Base-by-base conservation (phyloP, 1,140 invertebrate genomes). In the Leptonema lineaticorne region DNA sequence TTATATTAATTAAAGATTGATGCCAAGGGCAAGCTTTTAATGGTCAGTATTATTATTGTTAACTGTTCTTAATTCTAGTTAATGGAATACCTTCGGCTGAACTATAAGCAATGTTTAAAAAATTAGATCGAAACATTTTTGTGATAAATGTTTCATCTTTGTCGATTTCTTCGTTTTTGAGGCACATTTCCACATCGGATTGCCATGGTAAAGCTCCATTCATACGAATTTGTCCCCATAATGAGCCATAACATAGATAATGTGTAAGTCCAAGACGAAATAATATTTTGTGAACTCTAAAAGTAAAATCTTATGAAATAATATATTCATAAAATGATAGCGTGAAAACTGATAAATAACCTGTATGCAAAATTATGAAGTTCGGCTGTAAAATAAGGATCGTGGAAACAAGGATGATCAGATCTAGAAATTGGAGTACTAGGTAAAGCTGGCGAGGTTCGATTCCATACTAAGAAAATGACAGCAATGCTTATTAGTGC, bases 161-260 rank as follows among this genome's bases (percentile, higher is more conserved):
- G 1, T 78, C 59, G 9, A 77, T 77, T 53, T 79, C 78, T 6
- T 78, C 74, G 59, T 69, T 69, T 59, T 69, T 69, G 22, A 79
- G 26, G 26, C 78, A 79, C 33, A 79, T 46, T 30, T 79, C 78
- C 33, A 78, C 68, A 70, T 78, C 78, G 29, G 77, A 74, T 16
- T 75, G 75, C 78, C 78, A 79, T 2, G 78, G 78, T 1, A 79
- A 50, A 0, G 77, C 77, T 37, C 77, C 75, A 14, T 77, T 77
- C 45, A 78, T 76, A 24, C 78, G 73, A 26, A 78, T 76, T 73
- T 79, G 78, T 69, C 78, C 78, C 78, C 78, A 79, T 1, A 79
- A 74, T 1, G 75, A 77, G 22, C 78, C 78, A 11, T 78, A 74
- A 63, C 78, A 79, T n/a, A 79, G 71, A 70, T 78, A 79, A 72